Evolutionary conservation across 2,888 invertebrate genomes (phyloP).

Genomic region (Diploptera punctata): DNA sequence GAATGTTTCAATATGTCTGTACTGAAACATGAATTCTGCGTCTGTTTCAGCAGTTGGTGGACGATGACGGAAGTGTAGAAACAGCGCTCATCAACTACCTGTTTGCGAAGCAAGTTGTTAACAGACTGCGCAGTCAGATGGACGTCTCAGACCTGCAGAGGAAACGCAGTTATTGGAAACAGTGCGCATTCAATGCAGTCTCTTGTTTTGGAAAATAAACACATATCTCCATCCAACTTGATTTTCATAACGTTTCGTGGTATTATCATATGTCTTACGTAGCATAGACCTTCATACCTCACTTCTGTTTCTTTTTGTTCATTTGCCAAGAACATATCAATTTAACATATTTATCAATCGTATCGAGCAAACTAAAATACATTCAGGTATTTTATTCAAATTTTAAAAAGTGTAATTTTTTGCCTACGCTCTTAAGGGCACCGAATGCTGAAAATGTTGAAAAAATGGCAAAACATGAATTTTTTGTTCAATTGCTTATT

Average conservation of each 20-base stretch:
- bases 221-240: neutral
- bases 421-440: too few species aligned
- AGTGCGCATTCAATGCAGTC: constrained; percentile 64
- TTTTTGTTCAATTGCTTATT: too few species aligned
- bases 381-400: too few species aligned
- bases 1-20: neutral
- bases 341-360: too few species aligned
- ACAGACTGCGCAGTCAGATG: constrained; percentile 56
- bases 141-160: constrained; percentile 58
- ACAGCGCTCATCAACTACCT: constrained; percentile 60
- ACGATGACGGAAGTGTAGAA: constrained; percentile 55
- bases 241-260: neutral
- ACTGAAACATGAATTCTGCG: neutral
- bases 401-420: too few species aligned
- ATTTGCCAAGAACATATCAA: too few species aligned
- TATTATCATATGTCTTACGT: too few species aligned
- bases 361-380: too few species aligned
- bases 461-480: too few species aligned
- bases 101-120: constrained; percentile 59
- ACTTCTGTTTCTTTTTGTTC: too few species aligned
- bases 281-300: too few species aligned
- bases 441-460: too few species aligned
- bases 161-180: constrained; percentile 63
- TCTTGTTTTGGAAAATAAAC: constrained; percentile 62
- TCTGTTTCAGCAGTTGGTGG: constrained; percentile 50